phyloP scores from a whole-genome alignment of 2,797 vertebrate genomes.

The Pristis pectinata region DNA sequence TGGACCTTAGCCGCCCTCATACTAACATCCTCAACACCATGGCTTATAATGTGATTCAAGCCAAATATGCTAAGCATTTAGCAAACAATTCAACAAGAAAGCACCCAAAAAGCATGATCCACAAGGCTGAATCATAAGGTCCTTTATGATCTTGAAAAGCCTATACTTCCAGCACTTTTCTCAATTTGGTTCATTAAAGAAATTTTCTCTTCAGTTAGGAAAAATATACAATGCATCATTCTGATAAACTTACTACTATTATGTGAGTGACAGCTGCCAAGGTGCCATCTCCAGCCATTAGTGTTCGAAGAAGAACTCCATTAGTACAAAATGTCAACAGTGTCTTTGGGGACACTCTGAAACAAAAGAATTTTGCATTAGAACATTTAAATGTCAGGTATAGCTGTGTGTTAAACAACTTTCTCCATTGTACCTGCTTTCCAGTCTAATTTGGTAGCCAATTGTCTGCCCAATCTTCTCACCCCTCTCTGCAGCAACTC shows the following conservation, averaged over 20 bases:
- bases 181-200: not conserved
- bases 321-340: constrained; percentile 90
- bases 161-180: not conserved
- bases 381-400: not conserved
- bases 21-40: no score
- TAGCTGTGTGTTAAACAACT: not conserved
- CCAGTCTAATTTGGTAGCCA: constrained; percentile 89
- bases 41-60: no score
- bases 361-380: constrained; percentile 12
- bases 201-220: not conserved
- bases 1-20: no score
- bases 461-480: constrained; percentile 82
- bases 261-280: constrained; percentile 81
- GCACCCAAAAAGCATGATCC: no score
- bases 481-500: constrained; percentile 85
- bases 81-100: no score
- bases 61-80: no score
- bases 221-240: not conserved
- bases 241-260: constrained; percentile 74
- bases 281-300: constrained; percentile 80
- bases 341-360: constrained; percentile 87
- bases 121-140: no score
- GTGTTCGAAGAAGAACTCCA: constrained; percentile 78
- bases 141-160: not conserved
- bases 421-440: constrained; percentile 73